These are phyloP conservation scores for Chrysoperla carnea DNA, from an alignment of 1,140 invertebrate species.

Conservation along the genomic window DNA sequence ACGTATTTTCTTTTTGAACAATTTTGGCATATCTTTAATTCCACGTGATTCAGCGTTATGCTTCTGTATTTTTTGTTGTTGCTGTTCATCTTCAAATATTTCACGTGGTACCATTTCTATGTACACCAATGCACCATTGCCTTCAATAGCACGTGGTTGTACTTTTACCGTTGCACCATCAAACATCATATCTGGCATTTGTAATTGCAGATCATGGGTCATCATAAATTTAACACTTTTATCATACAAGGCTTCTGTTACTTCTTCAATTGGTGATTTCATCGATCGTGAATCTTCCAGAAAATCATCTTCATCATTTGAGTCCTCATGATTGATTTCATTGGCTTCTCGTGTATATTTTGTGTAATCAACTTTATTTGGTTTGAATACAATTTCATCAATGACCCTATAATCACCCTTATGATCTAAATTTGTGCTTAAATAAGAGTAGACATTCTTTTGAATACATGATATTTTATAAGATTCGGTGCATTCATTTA, in stretches of 20 bases:
- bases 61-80: constrained; percentile 26
- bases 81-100: too few species aligned
- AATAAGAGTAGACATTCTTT: constrained; percentile 50
- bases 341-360: constrained; percentile 23
- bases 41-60: constrained; percentile 13
- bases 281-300: constrained; percentile 12
- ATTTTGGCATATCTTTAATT: too few species aligned
- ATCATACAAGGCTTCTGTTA: constrained; percentile 45
- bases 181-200: constrained; percentile 49
- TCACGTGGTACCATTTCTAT: constrained; percentile 39
- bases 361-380: constrained; percentile 40
- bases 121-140: constrained; percentile 49
- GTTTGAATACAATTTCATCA: constrained; percentile 47
- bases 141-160: constrained; percentile 49
- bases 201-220: constrained; percentile 52
- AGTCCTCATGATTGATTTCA: constrained; percentile 18
- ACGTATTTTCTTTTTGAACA: constrained; percentile 55
- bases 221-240: constrained; percentile 52
- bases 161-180: constrained; percentile 48
- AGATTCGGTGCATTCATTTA: constrained; percentile 43
- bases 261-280: constrained; percentile 45
- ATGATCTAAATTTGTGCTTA: constrained; percentile 41
- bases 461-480: constrained; percentile 54
- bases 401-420: constrained; percentile 45
- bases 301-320: constrained; percentile 16